Evolutionary conservation across 2,797 vertebrate genomes (phyloP).

Genomic region (Perodicticus potto): DNA sequence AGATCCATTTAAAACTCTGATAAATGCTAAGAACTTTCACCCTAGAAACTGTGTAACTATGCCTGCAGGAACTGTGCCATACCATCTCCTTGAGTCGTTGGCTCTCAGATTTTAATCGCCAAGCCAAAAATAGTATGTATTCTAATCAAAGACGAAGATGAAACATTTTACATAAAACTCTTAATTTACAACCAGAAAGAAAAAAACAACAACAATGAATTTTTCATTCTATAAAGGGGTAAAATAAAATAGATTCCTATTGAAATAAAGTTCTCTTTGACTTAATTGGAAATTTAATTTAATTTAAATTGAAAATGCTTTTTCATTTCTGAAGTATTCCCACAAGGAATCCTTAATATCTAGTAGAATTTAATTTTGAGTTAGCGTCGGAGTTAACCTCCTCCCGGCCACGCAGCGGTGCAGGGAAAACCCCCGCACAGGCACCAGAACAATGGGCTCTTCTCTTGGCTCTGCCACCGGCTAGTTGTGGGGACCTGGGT

Average conservation of each 20-base stretch:
- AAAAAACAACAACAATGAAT: constrained; percentile 22
- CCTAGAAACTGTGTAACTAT: neutral
- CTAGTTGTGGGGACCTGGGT: neutral
- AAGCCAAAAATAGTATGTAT: constrained; percentile 26
- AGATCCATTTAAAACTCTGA: constrained; percentile 34
- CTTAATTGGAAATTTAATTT: constrained; percentile 89
- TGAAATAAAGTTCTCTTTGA: constrained; percentile 83
- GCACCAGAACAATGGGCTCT: neutral
- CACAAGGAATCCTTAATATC: constrained; percentile 80
- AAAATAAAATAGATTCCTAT: constrained; percentile 76
- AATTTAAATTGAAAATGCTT: constrained; percentile 87
- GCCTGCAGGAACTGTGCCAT: neutral
- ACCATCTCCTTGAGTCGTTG: neutral
- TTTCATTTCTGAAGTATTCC: constrained; percentile 87
- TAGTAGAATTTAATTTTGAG: constrained; percentile 83
- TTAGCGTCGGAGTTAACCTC: constrained; percentile 36
- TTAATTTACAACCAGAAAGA: constrained; percentile 53
- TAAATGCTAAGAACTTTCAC: constrained; percentile 8
- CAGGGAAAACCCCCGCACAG: neutral
- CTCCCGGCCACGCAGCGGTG: neutral
- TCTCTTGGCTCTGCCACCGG: neutral
- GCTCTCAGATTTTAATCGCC: neutral
- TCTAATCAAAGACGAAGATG: constrained; percentile 51
- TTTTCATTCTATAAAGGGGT: constrained; percentile 55
- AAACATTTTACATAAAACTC: constrained; percentile 58